Base-by-base conservation (phyloP, 2,888 invertebrate species). In the Chrysolina oricalcia region DNA sequence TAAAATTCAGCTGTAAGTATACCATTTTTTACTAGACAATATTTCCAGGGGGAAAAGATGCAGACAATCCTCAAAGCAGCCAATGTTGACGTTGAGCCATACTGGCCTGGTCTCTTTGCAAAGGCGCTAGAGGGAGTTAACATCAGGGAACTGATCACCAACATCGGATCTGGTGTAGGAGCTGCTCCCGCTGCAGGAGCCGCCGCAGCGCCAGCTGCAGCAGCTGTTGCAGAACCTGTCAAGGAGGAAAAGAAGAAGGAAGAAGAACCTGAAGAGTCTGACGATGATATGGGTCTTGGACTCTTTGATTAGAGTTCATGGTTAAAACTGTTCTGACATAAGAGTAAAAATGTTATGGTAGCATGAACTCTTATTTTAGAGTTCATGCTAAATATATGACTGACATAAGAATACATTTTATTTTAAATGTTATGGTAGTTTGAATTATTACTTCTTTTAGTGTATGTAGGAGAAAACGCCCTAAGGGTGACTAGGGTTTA, bases 81-180 rank as follows among this genome's bases (percentile, higher is more conserved):
- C 82, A 94, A 93, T 88, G 98, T 99, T 76, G 96, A 96, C 80
- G 95, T 99, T 53, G 99, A 99, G 89, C 98, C 99, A 21, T 99
- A 98, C 91, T 99, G 99, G 99, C 98, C 99, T 59, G 97, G 98
- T 85, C 93, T 99, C 74, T 99, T 99, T 89, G 97, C 99, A 81
- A 98, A 98, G 90, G 97, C 98, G 50, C 90, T 99, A 82, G 98
- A 98, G 89, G 97, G 97, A 80, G 91, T 98, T 81, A 97, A 97
- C 88, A 94, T 99, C 72, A 97, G 96, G 86, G 96, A 97, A 78
- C 91, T 98, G 86, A 96, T 98, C 89, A 96, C 97, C 80, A 97
- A 95, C 90, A 94, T 98, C 86, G 97, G 98, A 21, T 95, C 97
- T 67, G 96, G 97, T 80, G 97, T 95, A 75, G 98, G 97, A 76